phyloP scores from a whole-genome alignment of 2,888 invertebrate species.

The Leucoma salicis region DNA sequence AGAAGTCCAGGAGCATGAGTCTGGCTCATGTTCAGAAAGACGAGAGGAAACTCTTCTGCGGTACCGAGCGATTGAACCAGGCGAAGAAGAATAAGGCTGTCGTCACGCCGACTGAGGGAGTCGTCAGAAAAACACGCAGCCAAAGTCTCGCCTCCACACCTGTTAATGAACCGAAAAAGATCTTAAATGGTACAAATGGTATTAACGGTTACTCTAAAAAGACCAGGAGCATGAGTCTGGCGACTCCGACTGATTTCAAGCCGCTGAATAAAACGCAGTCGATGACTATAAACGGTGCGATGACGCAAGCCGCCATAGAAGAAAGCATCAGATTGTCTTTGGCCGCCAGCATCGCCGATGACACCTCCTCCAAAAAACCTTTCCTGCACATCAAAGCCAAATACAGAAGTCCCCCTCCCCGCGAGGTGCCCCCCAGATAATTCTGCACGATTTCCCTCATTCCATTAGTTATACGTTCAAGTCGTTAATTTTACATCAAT shows the following conservation, averaged over 20 bases:
- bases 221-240: conserved; percentile 71
- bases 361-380: conserved; percentile 67
- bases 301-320: conserved; percentile 76
- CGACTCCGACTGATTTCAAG: conserved; percentile 47
- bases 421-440: conserved; percentile 83
- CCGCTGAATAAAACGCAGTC: conserved; percentile 56
- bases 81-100: conserved; percentile 45
- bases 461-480: conserved; percentile 50
- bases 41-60: conserved; percentile 55
- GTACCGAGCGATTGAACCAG: conserved; percentile 57
- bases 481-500: too few species aligned
- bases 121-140: conserved; percentile 51
- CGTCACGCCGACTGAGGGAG: conserved; percentile 48
- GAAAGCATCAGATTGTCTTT: conserved; percentile 71
- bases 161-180: conserved; percentile 51
- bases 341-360: conserved; percentile 64
- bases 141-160: conserved; percentile 71
- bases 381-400: conserved; percentile 88
- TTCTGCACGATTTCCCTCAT: conserved; percentile 36
- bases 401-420: conserved; percentile 86
- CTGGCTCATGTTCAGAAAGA: conserved; percentile 50
- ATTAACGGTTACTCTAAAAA: conserved; percentile 55
- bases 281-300: conserved; percentile 44
- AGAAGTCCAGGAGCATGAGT: conserved; percentile 73
- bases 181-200: conserved; percentile 33